phyloP scores from a whole-genome alignment of 92 coral and sea anemone species.

The Scolanthus callimorphus region DNA sequence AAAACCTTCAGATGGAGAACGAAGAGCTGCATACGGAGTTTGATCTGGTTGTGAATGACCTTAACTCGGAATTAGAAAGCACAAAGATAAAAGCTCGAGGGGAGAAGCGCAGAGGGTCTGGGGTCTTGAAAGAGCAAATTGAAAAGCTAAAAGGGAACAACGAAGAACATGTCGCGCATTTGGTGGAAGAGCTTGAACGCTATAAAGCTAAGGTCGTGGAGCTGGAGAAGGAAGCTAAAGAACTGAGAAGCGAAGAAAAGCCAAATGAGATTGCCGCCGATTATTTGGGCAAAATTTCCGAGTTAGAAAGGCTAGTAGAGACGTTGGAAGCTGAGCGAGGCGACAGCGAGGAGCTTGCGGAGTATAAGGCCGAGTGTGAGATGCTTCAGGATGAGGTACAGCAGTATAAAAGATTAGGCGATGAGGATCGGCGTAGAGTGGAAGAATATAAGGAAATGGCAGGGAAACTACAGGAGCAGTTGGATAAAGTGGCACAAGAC shows the following conservation, averaged over 20 bases:
- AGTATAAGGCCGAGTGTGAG: constrained; percentile 18
- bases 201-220: constrained; percentile 43
- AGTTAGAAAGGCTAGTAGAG: constrained; percentile 39
- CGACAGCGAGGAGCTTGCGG: neutral
- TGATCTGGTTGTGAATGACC: constrained; percentile 79
- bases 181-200: constrained; percentile 53
- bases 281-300: constrained; percentile 20
- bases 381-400: constrained; percentile 24
- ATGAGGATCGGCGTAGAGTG: constrained; percentile 8
- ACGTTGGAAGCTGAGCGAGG: constrained; percentile 3
- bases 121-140: constrained; percentile 48
- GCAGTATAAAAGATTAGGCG: constrained; percentile 5
- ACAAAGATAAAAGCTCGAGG: constrained; percentile 33
- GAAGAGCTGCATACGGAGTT: constrained; percentile 77
- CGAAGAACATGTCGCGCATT: constrained; percentile 38
- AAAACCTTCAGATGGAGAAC: constrained; percentile 76
- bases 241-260: constrained; percentile 15
- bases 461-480: neutral
- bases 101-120: constrained; percentile 28
- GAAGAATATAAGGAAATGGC: neutral
- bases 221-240: constrained; percentile 35
- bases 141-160: constrained; percentile 46
- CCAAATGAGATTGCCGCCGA: constrained; percentile 1
- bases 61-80: constrained; percentile 66
- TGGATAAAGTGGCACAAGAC: neutral